A percentile compares a stretch with the other conserved stretches of the same genome.
Conservation (phyloP, 53 echinoderm and acorn worm species). For the Actinopyga echinites region DNA sequence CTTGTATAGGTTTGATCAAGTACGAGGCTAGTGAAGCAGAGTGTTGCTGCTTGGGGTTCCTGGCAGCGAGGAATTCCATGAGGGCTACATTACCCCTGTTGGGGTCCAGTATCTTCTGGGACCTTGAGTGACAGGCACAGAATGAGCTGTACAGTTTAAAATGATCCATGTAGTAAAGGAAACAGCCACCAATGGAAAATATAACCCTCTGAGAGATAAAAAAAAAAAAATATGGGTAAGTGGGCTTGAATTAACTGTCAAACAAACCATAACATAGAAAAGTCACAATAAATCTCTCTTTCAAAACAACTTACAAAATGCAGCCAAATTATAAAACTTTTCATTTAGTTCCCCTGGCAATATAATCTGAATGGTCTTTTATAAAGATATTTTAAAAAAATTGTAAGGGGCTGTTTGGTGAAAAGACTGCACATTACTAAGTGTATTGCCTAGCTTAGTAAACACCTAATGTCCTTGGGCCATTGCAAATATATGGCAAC, state of each 20-base stretch:
- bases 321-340: too few relatives aligned
- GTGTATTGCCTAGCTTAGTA: too few relatives aligned
- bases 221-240: neutral
- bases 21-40: constrained; percentile 90
- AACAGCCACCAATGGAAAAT: constrained; percentile 81
- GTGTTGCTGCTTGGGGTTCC: constrained; percentile 98
- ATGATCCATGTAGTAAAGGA: constrained; percentile 96
- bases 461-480: too few relatives aligned
- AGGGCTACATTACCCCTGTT: constrained; percentile 77
- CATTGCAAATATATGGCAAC: too few relatives aligned
- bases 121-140: constrained; percentile 92
- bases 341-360: too few relatives aligned
- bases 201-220: constrained; percentile 65
- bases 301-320: too few relatives aligned
- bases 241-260: neutral
- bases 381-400: too few relatives aligned
- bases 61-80: constrained; percentile 91
- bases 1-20: constrained; percentile 98
- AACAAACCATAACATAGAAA: neutral
- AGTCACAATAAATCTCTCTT: too few relatives aligned
- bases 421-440: too few relatives aligned
- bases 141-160: constrained; percentile 98
- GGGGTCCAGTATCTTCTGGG: constrained; percentile 96
- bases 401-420: too few relatives aligned
- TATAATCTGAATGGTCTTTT: too few relatives aligned